A percentile compares a stretch with the other conserved stretches of the same genome.
phyloP scores from a whole-genome alignment of 2,888 invertebrate species.

The Octonoba sinensis region DNA sequence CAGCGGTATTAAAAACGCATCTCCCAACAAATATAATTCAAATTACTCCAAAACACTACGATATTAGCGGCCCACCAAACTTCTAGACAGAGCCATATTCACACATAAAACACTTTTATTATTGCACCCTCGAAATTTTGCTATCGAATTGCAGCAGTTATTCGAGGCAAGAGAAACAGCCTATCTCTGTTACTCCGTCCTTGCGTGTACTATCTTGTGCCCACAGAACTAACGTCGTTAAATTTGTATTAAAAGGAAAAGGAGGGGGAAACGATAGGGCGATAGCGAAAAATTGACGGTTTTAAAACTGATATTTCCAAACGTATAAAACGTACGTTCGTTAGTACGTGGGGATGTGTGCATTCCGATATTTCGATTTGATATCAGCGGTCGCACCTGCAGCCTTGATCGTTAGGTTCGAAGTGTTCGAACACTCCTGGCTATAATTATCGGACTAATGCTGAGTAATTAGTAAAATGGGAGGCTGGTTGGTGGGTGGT shows the following conservation, averaged over 20 bases:
- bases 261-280: conserved; percentile 38
- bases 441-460: conserved; percentile 59
- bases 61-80: too few species aligned
- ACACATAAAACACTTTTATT: conserved; percentile 27
- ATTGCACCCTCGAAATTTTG: conserved; percentile 23
- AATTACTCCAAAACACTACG: too few species aligned
- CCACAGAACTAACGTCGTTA: conserved; percentile 46
- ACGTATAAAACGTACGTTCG: conserved; percentile 20
- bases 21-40: too few species aligned
- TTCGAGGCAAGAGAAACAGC: conserved; percentile 3
- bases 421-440: conserved; percentile 24
- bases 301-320: conserved; percentile 57
- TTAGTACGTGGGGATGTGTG: conserved; percentile 15
- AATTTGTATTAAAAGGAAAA: conserved; percentile 54
- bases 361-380: conserved; percentile 56
- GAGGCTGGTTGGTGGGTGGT: background rate
- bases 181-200: conserved; percentile 21
- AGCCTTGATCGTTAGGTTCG: conserved; percentile 40
- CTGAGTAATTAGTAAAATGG: conserved; percentile 54
- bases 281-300: conserved; percentile 60
- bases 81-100: too few species aligned
- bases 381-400: conserved; percentile 49
- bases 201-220: conserved; percentile 25
- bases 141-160: conserved; percentile 39
- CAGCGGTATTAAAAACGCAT: too few species aligned